phyloP scores from a whole-genome alignment of 1,140 invertebrate species.

The Drosophila novamexicana region DNA sequence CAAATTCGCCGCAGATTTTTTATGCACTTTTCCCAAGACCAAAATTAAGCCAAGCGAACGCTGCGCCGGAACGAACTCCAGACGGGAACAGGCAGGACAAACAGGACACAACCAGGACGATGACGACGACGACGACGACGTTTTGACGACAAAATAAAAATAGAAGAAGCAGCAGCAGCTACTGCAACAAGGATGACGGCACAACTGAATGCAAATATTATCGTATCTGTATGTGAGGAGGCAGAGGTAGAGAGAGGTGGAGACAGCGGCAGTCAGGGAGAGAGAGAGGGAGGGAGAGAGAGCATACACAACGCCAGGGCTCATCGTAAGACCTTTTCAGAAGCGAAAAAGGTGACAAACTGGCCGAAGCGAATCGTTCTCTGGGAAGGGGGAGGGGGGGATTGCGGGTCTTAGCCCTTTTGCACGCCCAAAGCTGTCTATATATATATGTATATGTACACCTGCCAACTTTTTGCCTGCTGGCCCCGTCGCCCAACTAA shows the following conservation, averaged over 20 bases:
- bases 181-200: conserved; percentile 59
- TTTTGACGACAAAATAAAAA: conserved; percentile 78
- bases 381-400: not conserved
- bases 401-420: not conserved
- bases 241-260: not conserved
- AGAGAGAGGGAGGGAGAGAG: no score
- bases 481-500: conserved; percentile 51
- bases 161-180: conserved; percentile 9
- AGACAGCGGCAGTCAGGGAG: no score
- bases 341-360: conserved; percentile 77
- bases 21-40: conserved; percentile 78
- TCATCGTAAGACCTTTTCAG: conserved; percentile 55
- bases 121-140: conserved; percentile 47
- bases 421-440: conserved; percentile 15
- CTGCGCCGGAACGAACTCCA: conserved; percentile 68
- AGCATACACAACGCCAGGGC: conserved; percentile 22
- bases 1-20: conserved; percentile 81
- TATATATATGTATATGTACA: conserved; percentile 11
- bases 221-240: conserved; percentile 64
- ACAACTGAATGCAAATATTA: conserved; percentile 80
- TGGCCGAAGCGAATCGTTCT: conserved; percentile 40
- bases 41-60: conserved; percentile 78
- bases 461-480: conserved; percentile 14
- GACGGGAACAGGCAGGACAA: conserved; percentile 35
- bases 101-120: conserved; percentile 9